Base-by-base conservation (phyloP, 2,888 invertebrate genomes). In the Cosmorhoe ocellata region DNA sequence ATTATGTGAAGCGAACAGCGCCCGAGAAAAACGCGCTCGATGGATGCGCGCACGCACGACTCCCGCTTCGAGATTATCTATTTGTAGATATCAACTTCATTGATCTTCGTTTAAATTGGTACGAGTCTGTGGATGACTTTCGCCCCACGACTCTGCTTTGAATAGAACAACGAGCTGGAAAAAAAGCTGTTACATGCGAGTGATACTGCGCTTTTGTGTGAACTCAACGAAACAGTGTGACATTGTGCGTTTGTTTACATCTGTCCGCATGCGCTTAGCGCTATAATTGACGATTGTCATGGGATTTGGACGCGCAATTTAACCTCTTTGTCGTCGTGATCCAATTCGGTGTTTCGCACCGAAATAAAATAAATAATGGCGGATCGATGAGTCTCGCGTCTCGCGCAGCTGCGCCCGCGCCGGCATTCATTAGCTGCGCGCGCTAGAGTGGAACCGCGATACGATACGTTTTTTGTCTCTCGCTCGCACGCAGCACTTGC, bases 291-390 rank as follows among this genome's bases (percentile, higher is more conserved):
- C 80, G 74, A 83, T 84, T 83, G 84, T 84, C 76, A 83, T 74
- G 79, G 87, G 88, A 87, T 89, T 89, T 85, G 81, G 77, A 84
- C 84, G 90, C 83, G 76, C 90, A 89, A 89, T 90, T 90, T 84
- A 84, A 86, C 84, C 76, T 85, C 84, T 84, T 86, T 86, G 89
- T 88, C 79, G 73, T 79, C 74, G 70, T 82, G 84, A 87, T 87
- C 85, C 86, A 87, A 86, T 87, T 87, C 80, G 75, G 73, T 61
- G 77, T 82, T 85, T 87, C 84, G 84, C 86, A 84, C 87, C 84
- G 81, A 83, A 85, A 84, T 84, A 84, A 86, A 86, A 89, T 85
- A 89, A 85, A 87, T 88, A 87, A 87, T 85, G 83, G 82, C 79
- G 80, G 83, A 82, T 77, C 75, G 76, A 74, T 72, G 71, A 53